Conservation (phyloP, 2,888 invertebrate genomes). For the Brachycybe producta region DNA sequence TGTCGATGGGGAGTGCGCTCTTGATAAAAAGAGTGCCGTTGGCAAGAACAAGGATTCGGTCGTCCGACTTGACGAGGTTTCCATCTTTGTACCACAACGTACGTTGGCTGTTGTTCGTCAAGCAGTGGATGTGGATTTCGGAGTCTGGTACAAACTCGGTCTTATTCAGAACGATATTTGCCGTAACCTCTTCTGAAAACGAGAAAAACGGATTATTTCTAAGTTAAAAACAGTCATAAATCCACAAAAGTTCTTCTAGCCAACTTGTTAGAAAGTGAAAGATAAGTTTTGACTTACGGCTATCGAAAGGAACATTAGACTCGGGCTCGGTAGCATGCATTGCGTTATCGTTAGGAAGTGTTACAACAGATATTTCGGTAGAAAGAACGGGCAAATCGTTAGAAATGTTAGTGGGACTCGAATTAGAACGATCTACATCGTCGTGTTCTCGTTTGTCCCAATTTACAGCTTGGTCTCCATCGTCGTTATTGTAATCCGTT, state of each 20-base stretch:
- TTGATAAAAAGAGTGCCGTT: slow-evolving; percentile 56
- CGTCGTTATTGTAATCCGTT: no score
- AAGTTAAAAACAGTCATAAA: not conserved
- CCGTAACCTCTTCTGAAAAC: slow-evolving; percentile 25
- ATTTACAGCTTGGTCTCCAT: no score
- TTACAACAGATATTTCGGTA: no score
- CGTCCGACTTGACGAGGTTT: slow-evolving; percentile 40
- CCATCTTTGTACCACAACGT: slow-evolving; percentile 74
- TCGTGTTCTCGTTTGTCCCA: no score
- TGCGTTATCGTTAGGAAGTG: no score
- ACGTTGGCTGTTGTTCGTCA: slow-evolving; percentile 57
- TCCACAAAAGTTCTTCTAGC: not conserved
- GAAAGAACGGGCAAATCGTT: not conserved
- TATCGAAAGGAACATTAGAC: no score
- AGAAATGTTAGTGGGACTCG: not conserved
- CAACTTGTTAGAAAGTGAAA: no score
- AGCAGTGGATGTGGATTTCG: slow-evolving; percentile 57
- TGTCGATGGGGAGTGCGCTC: slow-evolving; percentile 50
- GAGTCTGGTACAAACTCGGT: slow-evolving; percentile 50
- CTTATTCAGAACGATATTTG: slow-evolving; percentile 43
- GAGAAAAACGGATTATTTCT: no score
- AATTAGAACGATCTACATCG: no score
- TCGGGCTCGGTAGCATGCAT: no score
- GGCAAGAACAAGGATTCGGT: slow-evolving; percentile 50
- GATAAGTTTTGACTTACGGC: no score